Evolutionary conservation across 2,113 vertebrate genomes (phyloP).

Genomic region (Martes martes): DNA sequence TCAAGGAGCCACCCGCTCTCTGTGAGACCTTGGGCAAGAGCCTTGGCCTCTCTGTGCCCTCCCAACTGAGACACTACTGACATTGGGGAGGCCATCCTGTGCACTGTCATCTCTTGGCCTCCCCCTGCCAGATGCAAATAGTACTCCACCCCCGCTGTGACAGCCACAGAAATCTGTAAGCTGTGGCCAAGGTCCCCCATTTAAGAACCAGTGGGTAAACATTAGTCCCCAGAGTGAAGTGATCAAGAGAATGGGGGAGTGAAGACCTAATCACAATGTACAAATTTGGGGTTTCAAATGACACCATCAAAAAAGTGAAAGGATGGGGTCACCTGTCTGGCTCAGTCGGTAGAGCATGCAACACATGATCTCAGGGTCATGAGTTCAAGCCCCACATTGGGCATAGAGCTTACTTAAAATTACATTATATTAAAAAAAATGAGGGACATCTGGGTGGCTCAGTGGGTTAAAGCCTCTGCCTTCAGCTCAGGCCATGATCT

Average conservation of each 20-base stretch:
- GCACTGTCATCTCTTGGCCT: background rate
- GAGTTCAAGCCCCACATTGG: too few relatives aligned
- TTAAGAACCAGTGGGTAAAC: background rate
- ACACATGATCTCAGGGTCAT: too few relatives aligned
- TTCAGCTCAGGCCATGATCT: too few relatives aligned
- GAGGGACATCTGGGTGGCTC: background rate
- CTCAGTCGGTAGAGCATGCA: background rate
- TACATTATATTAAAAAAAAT: too few relatives aligned
- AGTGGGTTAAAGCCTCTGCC: background rate
- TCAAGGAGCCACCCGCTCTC: background rate
- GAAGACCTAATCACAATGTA: background rate
- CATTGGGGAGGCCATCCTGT: background rate
- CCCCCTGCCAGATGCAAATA: too few relatives aligned
- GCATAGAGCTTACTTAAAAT: too few relatives aligned
- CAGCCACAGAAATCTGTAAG: background rate
- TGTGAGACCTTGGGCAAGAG: background rate
- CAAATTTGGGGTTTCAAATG: background rate
- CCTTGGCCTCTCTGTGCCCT: background rate
- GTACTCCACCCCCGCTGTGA: background rate
- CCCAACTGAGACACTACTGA: background rate
- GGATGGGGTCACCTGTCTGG: background rate
- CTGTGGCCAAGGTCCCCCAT: background rate
- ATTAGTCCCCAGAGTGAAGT: background rate
- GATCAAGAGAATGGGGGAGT: background rate
- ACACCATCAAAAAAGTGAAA: background rate